phyloP scores from a whole-genome alignment of 2,797 vertebrate species.

The Premnoplex brunnescens region DNA sequence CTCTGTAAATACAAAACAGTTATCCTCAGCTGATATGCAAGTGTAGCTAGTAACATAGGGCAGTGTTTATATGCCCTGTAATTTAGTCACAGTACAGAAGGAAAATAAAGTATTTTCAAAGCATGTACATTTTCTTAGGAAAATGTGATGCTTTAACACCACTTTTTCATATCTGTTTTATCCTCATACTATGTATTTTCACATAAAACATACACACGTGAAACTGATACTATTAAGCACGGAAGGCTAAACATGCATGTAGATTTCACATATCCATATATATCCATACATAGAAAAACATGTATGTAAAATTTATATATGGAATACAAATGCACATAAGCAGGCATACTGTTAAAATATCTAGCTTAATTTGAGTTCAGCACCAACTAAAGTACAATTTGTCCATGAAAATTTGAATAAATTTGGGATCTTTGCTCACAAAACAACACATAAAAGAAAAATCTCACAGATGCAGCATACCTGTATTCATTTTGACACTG shows the following conservation, averaged over 20 bases:
- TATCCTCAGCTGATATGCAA: neutral
- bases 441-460: neutral
- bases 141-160: neutral
- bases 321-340: neutral
- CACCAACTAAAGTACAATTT: neutral
- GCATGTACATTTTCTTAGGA: neutral
- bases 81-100: neutral
- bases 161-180: neutral
- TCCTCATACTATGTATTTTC: neutral
- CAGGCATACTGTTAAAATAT: neutral
- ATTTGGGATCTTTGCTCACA: neutral
- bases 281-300: slow-evolving; percentile 23
- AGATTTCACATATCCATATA: slow-evolving; percentile 20
- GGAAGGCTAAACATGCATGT: slow-evolving; percentile 8
- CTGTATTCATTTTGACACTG: slow-evolving; percentile 94
- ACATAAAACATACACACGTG: neutral
- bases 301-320: slow-evolving; percentile 37
- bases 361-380: neutral
- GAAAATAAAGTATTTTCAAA: neutral
- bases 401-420: neutral
- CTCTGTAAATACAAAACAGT: neutral
- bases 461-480: slow-evolving; percentile 76
- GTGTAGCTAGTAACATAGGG: neutral
- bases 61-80: neutral
- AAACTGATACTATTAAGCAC: neutral